phyloP scores from a whole-genome alignment of 1,140 invertebrate species.

The Trigoniulus corallinus region DNA sequence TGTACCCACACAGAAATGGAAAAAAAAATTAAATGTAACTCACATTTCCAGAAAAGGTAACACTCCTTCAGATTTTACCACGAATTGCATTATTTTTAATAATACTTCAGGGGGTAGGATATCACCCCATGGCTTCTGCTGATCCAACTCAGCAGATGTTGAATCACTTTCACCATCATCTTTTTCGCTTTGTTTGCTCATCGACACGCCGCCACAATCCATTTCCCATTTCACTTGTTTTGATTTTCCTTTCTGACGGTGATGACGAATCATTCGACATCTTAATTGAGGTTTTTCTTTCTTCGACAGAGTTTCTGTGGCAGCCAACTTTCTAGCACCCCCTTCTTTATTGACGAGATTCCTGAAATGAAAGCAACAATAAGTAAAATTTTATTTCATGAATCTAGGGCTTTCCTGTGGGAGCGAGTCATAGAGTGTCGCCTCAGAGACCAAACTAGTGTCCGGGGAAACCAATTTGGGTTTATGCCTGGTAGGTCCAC shows the following conservation, averaged over 20 bases:
- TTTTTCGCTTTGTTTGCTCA: slow-evolving; percentile 6
- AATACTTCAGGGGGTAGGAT: slow-evolving; percentile 44
- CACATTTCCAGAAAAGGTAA: slow-evolving; percentile 35
- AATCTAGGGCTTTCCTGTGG: too few relatives aligned
- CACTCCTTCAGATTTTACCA: slow-evolving; percentile 43
- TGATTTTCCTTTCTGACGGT: slow-evolving; percentile 6
- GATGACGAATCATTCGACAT: slow-evolving; percentile 14
- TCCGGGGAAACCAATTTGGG: too few relatives aligned
- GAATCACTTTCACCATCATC: slow-evolving; percentile 14
- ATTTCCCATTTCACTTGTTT: slow-evolving; percentile 3
- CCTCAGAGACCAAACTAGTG: too few relatives aligned
- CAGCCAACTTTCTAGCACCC: slow-evolving; percentile 22
- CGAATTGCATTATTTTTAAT: slow-evolving; percentile 47
- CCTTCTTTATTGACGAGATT: too few relatives aligned
- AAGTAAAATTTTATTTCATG: too few relatives aligned
- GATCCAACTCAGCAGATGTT: slow-evolving; percentile 25
- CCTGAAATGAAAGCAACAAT: too few relatives aligned
- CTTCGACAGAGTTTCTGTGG: slow-evolving; percentile 32
- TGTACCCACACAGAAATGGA: too few relatives aligned
- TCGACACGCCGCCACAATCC: slow-evolving; percentile 10
- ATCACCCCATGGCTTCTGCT: slow-evolving; percentile 38
- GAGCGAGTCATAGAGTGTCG: too few relatives aligned
- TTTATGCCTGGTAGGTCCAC: too few relatives aligned
- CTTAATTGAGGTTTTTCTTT: slow-evolving; percentile 18
- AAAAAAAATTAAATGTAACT: too few relatives aligned